Percentiles rank a stretch among this genome's conserved stretches.
phyloP scores from a whole-genome alignment of 2,797 vertebrate genomes.

The Coregonus suidteri region DNA sequence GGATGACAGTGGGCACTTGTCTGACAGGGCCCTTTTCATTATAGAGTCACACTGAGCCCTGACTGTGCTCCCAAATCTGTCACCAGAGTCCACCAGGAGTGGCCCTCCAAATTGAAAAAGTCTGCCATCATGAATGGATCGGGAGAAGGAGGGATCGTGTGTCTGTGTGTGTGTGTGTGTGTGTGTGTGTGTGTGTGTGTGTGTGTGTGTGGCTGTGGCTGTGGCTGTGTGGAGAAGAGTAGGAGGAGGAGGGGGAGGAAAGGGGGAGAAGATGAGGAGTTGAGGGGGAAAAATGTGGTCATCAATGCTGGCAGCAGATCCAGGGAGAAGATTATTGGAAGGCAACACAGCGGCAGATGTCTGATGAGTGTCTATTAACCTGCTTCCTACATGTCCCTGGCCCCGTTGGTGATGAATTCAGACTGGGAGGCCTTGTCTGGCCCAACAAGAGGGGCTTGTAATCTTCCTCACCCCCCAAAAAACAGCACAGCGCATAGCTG shows the following conservation, averaged over 20 bases:
- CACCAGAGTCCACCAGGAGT: constrained; percentile 67
- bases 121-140: constrained; percentile 57
- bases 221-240: constrained; percentile 39
- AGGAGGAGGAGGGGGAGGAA: constrained; percentile 35
- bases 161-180: constrained; percentile 13
- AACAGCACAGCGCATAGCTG: constrained; percentile 36
- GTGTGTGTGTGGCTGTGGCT: constrained; percentile 18
- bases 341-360: constrained; percentile 82
- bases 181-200: constrained; percentile 31
- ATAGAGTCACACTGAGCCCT: constrained; percentile 50
- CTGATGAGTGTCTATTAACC: constrained; percentile 87
- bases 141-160: constrained; percentile 11
- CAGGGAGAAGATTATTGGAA: constrained; percentile 82
- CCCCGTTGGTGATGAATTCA: constrained; percentile 77
- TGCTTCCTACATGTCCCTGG: constrained; percentile 79
- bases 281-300: constrained; percentile 67
- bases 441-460: constrained; percentile 79
- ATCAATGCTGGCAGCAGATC: constrained; percentile 83
- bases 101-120: constrained; percentile 72
- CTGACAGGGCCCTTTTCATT: constrained; percentile 67
- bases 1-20: constrained; percentile 67
- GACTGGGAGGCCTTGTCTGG: constrained; percentile 79
- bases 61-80: constrained; percentile 69
- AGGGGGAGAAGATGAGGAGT: constrained; percentile 34
- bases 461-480: constrained; percentile 54